Percentiles rank a stretch among this genome's conserved stretches.
Evolutionary conservation across 2,888 invertebrate species (phyloP).

Genomic region (Polydrusus cervinus): DNA sequence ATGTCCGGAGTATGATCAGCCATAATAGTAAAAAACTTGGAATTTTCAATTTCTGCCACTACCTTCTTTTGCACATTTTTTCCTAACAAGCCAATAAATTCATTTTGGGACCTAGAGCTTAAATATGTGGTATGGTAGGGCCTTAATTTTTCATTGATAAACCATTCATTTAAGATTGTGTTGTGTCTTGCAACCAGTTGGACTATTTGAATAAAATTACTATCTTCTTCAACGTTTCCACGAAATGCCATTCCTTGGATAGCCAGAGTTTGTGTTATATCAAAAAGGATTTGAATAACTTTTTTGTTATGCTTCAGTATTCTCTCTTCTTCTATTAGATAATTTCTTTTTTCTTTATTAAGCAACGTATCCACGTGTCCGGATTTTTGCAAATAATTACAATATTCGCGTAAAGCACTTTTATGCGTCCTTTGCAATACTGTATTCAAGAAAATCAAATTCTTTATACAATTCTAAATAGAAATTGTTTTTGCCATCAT

Average conservation of each 20-base stretch:
- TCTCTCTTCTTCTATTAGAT: slow-evolving; percentile 4
- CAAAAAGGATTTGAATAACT: slow-evolving; percentile 12
- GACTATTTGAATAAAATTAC: slow-evolving; percentile 12
- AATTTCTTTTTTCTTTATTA: slow-evolving; percentile 1
- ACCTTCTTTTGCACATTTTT: background rate
- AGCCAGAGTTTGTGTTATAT: slow-evolving; percentile 6
- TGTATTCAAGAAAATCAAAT: slow-evolving; percentile 19
- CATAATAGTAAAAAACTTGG: slow-evolving; percentile 12
- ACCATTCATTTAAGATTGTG: background rate
- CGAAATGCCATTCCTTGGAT: slow-evolving; percentile 15
- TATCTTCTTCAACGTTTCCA: background rate
- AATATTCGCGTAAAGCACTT: slow-evolving; percentile 12
- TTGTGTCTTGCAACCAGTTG: slow-evolving; percentile 7
- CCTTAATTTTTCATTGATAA: background rate
- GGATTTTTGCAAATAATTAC: background rate
- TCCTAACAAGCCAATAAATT: slow-evolving; percentile 7
- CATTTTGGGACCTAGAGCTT: slow-evolving; percentile 19
- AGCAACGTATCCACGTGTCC: slow-evolving; percentile 10
- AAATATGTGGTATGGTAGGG: slow-evolving; percentile 16
- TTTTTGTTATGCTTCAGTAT: slow-evolving; percentile 10
- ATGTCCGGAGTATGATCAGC: slow-evolving; percentile 31
- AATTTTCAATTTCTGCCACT: slow-evolving; percentile 1
- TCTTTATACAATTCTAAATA: slow-evolving; percentile 17
- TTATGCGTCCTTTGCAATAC: slow-evolving; percentile 16
- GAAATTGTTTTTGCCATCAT: slow-evolving; percentile 19